Conservation (phyloP, 1,140 invertebrate genomes). For the Bombus superbus region DNA sequence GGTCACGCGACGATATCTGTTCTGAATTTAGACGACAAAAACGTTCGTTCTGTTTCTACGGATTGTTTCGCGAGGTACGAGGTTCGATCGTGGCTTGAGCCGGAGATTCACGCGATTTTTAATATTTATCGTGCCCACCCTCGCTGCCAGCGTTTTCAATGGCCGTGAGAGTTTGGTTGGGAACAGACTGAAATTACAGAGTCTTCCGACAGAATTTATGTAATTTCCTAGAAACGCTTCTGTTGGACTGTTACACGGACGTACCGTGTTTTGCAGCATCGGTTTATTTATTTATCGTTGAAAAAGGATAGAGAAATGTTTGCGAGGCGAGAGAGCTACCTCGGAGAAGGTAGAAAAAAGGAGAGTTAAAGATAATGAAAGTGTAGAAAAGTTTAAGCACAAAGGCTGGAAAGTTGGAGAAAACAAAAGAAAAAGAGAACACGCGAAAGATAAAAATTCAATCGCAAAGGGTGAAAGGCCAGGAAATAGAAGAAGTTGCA, state of each 20-base stretch:
- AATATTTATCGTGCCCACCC: slow-evolving; percentile 5
- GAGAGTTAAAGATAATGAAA: not conserved
- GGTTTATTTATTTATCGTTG: not conserved
- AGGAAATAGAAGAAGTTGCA: not conserved
- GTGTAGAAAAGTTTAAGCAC: not conserved
- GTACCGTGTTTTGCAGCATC: not conserved
- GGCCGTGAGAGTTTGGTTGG: not conserved
- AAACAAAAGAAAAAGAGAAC: not conserved
- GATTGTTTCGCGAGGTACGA: not conserved
- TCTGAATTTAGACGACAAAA: slow-evolving; percentile 4
- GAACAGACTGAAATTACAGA: not conserved
- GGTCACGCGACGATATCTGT: slow-evolving; percentile 23
- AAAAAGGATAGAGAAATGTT: not conserved
- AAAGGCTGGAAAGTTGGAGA: not conserved
- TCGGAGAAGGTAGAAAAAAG: not conserved
- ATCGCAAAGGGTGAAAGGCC: not conserved
- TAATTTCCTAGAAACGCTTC: too few species aligned
- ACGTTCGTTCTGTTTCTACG: not conserved
- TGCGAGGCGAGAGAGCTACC: not conserved
- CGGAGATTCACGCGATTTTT: slow-evolving; percentile 2
- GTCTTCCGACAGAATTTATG: too few species aligned
- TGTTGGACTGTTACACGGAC: not conserved
- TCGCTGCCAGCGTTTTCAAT: too few species aligned
- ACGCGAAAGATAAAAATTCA: not conserved
- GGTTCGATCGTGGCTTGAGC: not conserved